Evolutionary conservation across 2,113 vertebrate species (phyloP).

Genomic region (Neomonachus schauinslandi): DNA sequence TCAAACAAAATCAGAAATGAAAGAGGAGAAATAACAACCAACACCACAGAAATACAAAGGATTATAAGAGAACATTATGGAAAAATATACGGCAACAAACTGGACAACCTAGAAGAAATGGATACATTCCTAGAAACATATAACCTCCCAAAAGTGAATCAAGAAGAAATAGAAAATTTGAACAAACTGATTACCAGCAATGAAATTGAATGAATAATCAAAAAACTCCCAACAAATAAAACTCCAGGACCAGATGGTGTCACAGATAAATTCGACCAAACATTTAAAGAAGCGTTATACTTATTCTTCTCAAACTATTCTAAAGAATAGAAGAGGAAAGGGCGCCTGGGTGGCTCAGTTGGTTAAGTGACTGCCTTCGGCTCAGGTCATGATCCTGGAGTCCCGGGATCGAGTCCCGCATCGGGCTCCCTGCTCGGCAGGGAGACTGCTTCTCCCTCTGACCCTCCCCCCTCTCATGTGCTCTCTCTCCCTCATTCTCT

Average conservation of each 20-base stretch:
- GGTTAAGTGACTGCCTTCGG: no score
- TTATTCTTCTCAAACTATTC: background rate
- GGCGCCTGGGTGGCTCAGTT: no score
- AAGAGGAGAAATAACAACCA: background rate
- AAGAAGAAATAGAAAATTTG: no score
- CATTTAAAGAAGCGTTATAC: background rate
- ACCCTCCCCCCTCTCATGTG: no score
- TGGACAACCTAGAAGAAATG: no score
- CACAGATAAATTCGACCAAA: background rate
- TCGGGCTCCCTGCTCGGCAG: no score
- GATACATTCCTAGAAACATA: no score
- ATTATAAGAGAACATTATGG: background rate
- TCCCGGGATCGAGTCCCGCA: no score
- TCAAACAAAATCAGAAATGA: background rate
- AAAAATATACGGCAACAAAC: background rate
- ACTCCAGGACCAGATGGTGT: background rate
- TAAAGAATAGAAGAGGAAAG: background rate
- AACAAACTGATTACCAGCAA: background rate
- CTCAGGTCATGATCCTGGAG: no score
- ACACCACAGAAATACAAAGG: background rate
- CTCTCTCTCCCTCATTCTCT: no score
- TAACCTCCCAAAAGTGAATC: no score
- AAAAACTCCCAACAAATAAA: background rate
- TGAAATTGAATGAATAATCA: background rate
- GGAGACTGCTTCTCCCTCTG: no score